A percentile compares a stretch with the other conserved stretches of the same genome.
Evolutionary conservation across 2,797 vertebrate species (phyloP).

Genomic region (Thamnophis elegans): DNA sequence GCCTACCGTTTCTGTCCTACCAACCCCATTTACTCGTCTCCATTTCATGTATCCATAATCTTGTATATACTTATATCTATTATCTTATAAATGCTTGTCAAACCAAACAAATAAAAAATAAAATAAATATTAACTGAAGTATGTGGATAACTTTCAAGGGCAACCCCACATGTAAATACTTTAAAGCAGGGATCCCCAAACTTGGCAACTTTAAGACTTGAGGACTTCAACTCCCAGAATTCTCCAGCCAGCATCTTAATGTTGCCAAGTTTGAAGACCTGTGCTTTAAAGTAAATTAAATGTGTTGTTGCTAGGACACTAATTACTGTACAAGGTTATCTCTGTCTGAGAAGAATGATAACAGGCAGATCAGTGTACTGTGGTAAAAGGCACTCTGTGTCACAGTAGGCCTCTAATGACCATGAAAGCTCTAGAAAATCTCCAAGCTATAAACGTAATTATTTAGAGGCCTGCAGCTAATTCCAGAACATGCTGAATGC

Average conservation of each 20-base stretch:
- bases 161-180: not conserved
- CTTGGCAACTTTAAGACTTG: too few species aligned
- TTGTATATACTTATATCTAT: too few species aligned
- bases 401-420: not conserved
- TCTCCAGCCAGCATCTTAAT: too few species aligned
- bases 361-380: not conserved
- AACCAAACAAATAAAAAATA: too few species aligned
- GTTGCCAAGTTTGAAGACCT: too few species aligned
- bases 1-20: too few species aligned
- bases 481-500: not conserved
- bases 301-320: not conserved
- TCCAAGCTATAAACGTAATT: not conserved
- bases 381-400: not conserved
- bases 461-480: not conserved
- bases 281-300: not conserved
- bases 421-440: not conserved
- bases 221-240: too few species aligned
- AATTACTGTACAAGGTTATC: not conserved
- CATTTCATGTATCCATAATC: too few species aligned
- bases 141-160: not conserved
- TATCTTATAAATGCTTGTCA: too few species aligned
- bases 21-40: too few species aligned
- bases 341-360: not conserved
- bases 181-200: not conserved
- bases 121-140: not conserved